Conservation (phyloP, 2,888 invertebrate genomes). For the Choreutis nemorana region DNA sequence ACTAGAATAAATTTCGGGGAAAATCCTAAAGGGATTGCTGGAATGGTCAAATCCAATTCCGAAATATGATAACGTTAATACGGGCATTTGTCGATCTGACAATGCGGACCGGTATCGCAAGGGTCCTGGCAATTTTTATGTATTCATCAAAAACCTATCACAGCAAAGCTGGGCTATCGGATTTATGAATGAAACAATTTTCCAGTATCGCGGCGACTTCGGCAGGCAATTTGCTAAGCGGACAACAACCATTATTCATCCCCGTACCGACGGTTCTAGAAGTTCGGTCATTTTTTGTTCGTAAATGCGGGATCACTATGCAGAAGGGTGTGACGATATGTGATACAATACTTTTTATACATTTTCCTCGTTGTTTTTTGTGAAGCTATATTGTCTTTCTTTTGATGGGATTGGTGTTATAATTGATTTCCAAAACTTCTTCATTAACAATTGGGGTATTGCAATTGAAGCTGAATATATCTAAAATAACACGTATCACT, state of each 20-base stretch:
- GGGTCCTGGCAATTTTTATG: slow-evolving; percentile 37
- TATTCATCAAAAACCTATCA: slow-evolving; percentile 49
- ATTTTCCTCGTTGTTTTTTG: too few relatives aligned
- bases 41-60: slow-evolving; percentile 11
- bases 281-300: slow-evolving; percentile 56
- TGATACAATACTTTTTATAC: too few relatives aligned
- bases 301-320: slow-evolving; percentile 26
- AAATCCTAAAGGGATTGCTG: too few relatives aligned
- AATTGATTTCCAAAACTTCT: too few relatives aligned
- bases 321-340: slow-evolving; percentile 26
- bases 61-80: slow-evolving; percentile 20
- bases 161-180: slow-evolving; percentile 44
- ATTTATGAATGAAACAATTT: slow-evolving; percentile 63
- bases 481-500: too few relatives aligned
- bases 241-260: slow-evolving; percentile 52
- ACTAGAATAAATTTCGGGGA: too few relatives aligned
- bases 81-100: slow-evolving; percentile 32
- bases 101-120: slow-evolving; percentile 25
- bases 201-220: slow-evolving; percentile 52
- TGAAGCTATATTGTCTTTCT: too few relatives aligned
- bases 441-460: too few relatives aligned
- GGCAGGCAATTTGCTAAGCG: slow-evolving; percentile 57
- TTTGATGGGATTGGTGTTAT: too few relatives aligned
- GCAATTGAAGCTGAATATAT: too few relatives aligned
- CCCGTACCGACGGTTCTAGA: slow-evolving; percentile 43